Evolutionary conservation across 2,797 vertebrate species (phyloP).

Genomic region (Coregonus ussuriensis): DNA sequence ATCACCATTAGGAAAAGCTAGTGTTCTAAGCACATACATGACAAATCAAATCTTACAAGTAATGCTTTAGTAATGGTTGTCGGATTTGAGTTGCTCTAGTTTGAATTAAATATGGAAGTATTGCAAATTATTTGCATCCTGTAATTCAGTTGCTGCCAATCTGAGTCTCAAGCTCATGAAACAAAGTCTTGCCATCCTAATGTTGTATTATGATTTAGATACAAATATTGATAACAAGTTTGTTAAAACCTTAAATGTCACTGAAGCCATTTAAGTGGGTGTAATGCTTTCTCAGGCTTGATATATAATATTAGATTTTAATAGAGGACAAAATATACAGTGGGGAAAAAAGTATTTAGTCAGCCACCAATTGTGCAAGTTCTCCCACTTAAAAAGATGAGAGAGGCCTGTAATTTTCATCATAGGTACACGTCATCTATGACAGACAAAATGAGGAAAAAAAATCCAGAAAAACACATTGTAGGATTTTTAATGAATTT

Average conservation of each 20-base stretch:
- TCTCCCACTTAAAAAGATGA: too few relatives aligned
- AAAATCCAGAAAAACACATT: too few relatives aligned
- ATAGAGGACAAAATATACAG: slow-evolving; percentile 35
- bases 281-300: slow-evolving; percentile 49
- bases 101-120: slow-evolving; percentile 44
- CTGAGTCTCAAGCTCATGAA: slow-evolving; percentile 26
- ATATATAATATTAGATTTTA: slow-evolving; percentile 37
- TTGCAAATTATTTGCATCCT: slow-evolving; percentile 39
- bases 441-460: too few relatives aligned
- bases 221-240: slow-evolving; percentile 38
- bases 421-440: too few relatives aligned
- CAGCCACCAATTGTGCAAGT: too few relatives aligned
- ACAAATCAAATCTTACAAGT: neutral
- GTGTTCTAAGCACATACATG: neutral
- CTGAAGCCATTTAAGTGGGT: slow-evolving; percentile 42
- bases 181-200: slow-evolving; percentile 34
- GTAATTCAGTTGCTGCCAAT: slow-evolving; percentile 24
- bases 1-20: neutral
- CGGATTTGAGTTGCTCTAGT: slow-evolving; percentile 20
- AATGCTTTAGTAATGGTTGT: neutral
- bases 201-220: slow-evolving; percentile 36
- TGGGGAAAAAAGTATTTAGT: too few relatives aligned
- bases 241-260: slow-evolving; percentile 53
- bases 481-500: too few relatives aligned
- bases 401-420: too few relatives aligned